Base-by-base conservation (phyloP, 2,113 vertebrate genomes). In the Poicephalus gulielmi region DNA sequence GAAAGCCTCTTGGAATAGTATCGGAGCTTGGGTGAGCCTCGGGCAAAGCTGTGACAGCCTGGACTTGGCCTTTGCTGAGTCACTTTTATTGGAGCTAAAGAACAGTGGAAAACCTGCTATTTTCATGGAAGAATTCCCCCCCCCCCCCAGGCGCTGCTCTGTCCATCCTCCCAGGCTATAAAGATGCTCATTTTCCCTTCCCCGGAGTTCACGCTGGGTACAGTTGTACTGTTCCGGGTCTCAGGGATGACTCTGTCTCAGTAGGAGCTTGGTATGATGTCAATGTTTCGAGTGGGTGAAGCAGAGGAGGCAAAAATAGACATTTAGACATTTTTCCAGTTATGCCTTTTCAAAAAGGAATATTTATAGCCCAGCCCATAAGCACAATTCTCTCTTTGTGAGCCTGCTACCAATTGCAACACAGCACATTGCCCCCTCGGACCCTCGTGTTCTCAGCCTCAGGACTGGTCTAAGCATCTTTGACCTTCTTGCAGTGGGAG, bases 241-340 rank as follows among this genome's bases (percentile, higher is more conserved):
- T 22, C 0, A 1, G 83, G 89, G 46, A 52, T 2, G 57, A 3
- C 78, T 44, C 63, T 16, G 76, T 60, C 47, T 50, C 95, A 87
- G 98, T 98, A 97, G 98, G 98, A 97, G 98, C 89, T 94, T 98
- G 98, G 98, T 98, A 98, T 98, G 98, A 98, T 98, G 97, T 98
- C 97, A 98, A 98, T 98, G 98, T 86, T 96, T 85, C 10, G 44
- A 95, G 98, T 98, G 98, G 98, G 98, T 93, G 96, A 97, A 79
- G 96, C 49, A 98, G 98, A 97, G 98, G 98, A 97, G 96, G 98
- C 96, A 97, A 96, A 97, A 97, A 95, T 97, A 98, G 97, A 97
- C 91, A 94, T 96, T 96, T 95, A 97, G 97, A 97, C 98, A 98
- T 97, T 98, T 97, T 97, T 98, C 94, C 92, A 96, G 83, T 90